These are phyloP conservation scores for Isichthys henryi DNA, from an alignment of 2,113 vertebrate species.

Conservation along the genomic window DNA sequence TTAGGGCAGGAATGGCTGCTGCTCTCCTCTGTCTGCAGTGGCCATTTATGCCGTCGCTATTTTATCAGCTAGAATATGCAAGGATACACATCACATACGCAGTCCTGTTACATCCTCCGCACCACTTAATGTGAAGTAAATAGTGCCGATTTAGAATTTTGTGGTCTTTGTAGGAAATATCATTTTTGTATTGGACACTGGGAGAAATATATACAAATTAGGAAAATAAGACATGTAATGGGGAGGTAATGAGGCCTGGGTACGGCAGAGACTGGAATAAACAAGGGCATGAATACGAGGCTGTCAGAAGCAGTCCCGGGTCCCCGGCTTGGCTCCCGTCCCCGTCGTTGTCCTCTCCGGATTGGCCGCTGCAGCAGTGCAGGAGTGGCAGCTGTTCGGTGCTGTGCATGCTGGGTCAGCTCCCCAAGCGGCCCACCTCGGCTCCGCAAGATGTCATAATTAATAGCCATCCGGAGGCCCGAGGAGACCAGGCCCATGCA, in stretches of 20 bases:
- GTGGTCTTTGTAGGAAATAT: not conserved
- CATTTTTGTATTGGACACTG: not conserved
- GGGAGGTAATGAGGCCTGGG: not conserved
- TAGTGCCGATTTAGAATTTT: not conserved
- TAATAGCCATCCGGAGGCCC: conserved; percentile 48
- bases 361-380: conserved; percentile 38
- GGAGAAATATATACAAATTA: not conserved
- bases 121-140: not conserved
- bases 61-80: not conserved
- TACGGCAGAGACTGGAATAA: not conserved
- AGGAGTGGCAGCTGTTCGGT: conserved; percentile 57
- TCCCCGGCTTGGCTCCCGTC: conserved; percentile 43
- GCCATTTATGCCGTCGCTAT: not conserved
- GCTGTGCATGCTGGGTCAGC: conserved; percentile 45
- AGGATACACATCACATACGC: not conserved
- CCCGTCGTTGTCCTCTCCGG: conserved; percentile 51
- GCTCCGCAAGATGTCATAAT: conserved; percentile 58
- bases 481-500: conserved; percentile 23
- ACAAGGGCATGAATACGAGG: not conserved
- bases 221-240: not conserved
- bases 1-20: conserved; percentile 48
- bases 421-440: conserved; percentile 44
- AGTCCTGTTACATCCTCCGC: not conserved
- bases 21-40: not conserved
- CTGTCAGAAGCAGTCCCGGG: not conserved